These are phyloP conservation scores for Chionis minor DNA, from an alignment of 2,113 vertebrate species.

Conservation along the genomic window DNA sequence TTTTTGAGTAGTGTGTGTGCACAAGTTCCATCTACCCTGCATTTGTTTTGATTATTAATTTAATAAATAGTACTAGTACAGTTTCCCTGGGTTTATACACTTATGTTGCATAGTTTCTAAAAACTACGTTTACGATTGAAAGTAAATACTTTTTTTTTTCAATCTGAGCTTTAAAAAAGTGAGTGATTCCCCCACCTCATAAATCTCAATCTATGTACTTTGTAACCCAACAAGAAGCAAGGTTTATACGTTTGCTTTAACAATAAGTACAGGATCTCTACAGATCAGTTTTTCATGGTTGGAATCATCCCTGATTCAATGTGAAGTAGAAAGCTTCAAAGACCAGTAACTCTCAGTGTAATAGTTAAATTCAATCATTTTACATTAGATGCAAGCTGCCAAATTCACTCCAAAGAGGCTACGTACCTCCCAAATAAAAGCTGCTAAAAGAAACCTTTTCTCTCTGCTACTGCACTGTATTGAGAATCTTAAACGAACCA, in stretches of 20 bases:
- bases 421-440: not conserved
- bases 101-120: not conserved
- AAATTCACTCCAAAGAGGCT: not conserved
- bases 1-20: not conserved
- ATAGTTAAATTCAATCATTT: constrained; percentile 36
- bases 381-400: not conserved
- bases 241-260: not conserved
- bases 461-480: not conserved
- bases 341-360: not conserved
- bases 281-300: not conserved
- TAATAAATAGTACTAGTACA: not conserved
- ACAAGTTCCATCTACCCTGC: not conserved
- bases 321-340: constrained; percentile 14
- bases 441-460: not conserved
- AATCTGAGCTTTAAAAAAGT: not conserved
- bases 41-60: not conserved
- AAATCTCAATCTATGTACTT: not conserved
- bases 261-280: not conserved
- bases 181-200: not conserved
- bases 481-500: constrained; percentile 3
- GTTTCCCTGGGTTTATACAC: not conserved
- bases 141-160: not conserved
- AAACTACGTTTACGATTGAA: not conserved
- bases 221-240: not conserved
- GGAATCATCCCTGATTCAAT: not conserved